These are phyloP conservation scores for Strix occidentalis DNA, from an alignment of 2,797 vertebrate species.

Conservation along the genomic window DNA sequence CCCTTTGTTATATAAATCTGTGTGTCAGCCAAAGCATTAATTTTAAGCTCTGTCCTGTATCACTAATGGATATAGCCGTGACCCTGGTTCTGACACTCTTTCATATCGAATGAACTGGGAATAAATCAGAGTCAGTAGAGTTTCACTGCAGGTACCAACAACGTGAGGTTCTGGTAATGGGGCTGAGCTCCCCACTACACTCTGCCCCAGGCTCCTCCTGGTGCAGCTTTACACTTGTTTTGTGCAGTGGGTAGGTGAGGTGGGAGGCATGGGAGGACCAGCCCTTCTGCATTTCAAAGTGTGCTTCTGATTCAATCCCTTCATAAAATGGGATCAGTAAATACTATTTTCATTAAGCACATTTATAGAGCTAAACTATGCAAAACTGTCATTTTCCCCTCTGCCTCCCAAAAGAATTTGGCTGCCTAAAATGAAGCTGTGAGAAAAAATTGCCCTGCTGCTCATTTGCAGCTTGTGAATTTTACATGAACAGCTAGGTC, in stretches of 20 bases:
- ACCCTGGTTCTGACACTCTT: not conserved
- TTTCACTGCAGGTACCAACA: not conserved
- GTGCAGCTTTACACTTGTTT: not conserved
- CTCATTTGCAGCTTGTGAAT: not conserved
- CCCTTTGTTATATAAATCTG: not conserved
- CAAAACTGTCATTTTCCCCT: not conserved
- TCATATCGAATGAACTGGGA: not conserved
- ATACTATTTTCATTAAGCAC: not conserved
- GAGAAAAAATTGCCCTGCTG: not conserved
- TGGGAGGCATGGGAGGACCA: not conserved
- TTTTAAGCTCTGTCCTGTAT: not conserved
- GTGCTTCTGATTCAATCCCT: not conserved
- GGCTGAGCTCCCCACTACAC: not conserved
- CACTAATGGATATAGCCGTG: accelerated
- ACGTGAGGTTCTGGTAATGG: accelerated
- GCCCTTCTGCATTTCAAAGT: not conserved
- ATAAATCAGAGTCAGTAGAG: not conserved
- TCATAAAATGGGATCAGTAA: not conserved
- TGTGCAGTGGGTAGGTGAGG: too few species aligned
- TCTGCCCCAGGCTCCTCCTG: not conserved
- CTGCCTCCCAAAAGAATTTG: not conserved
- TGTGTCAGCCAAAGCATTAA: not conserved
- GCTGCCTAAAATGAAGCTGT: not conserved
- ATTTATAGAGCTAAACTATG: not conserved
- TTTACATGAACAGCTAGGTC: not conserved